Conservation (phyloP, 1,140 invertebrate genomes). For the Danaus melanippus region DNA sequence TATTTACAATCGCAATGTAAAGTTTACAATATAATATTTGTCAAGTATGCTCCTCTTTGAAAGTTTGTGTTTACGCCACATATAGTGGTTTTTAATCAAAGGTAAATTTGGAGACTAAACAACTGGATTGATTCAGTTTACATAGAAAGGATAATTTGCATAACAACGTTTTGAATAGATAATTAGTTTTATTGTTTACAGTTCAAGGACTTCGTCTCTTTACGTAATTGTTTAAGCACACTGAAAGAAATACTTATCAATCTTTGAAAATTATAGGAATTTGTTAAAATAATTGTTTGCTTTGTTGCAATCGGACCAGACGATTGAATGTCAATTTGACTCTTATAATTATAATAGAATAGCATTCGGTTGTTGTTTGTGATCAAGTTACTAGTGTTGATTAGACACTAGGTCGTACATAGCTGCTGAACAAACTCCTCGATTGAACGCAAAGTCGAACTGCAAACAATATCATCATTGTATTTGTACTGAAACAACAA, state of each 20-base stretch:
- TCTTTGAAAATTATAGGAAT: no score
- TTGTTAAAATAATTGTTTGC: no score
- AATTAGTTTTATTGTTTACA: no score
- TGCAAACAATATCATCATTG: conserved; percentile 69
- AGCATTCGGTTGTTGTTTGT: conserved; percentile 20
- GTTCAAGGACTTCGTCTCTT: no score
- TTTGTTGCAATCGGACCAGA: no score
- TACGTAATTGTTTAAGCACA: not conserved
- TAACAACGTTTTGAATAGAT: not conserved
- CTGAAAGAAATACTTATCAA: no score
- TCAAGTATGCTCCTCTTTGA: conserved; percentile 66
- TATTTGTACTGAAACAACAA: conserved; percentile 71
- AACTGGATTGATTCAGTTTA: conserved; percentile 22
- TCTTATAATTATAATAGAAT: no score
- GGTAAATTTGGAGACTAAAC: conserved; percentile 60
- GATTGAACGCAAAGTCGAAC: conserved; percentile 65
- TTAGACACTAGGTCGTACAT: conserved; percentile 33
- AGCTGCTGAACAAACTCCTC: conserved; percentile 56
- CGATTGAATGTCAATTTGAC: no score
- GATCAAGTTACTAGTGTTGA: conserved; percentile 58
- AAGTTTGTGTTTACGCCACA: conserved; percentile 59
- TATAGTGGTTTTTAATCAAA: conserved; percentile 61
- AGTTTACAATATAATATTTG: conserved; percentile 71
- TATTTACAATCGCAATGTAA: conserved; percentile 66
- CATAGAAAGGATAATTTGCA: conserved; percentile 8